Conservation (phyloP, 2,888 invertebrate genomes). For the Drosophila recens region DNA sequence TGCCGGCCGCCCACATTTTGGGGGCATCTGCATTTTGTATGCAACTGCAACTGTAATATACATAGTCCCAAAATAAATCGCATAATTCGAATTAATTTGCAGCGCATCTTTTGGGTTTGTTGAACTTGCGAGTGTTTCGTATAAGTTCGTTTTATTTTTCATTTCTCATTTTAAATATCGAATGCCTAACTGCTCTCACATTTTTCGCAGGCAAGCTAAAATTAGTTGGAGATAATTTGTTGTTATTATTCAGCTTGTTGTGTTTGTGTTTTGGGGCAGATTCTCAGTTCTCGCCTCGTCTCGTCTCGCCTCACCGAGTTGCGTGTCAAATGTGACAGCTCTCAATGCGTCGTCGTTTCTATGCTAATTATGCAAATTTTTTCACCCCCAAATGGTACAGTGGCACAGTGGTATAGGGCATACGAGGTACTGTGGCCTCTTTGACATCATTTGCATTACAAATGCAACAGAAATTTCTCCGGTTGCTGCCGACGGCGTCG, state of each 20-base stretch:
- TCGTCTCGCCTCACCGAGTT: constrained; percentile 18
- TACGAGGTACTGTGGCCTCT: constrained; percentile 23
- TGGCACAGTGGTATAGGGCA: background rate
- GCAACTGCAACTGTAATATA: constrained; percentile 10
- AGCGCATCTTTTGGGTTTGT: constrained; percentile 63
- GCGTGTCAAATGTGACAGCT: constrained; percentile 73
- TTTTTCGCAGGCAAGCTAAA: constrained; percentile 56
- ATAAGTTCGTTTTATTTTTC: constrained; percentile 43
- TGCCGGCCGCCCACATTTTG: constrained; percentile 48
- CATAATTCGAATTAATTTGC: constrained; percentile 66
- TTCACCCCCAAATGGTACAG: background rate
- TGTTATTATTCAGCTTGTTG: constrained; percentile 32
- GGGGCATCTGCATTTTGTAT: background rate
- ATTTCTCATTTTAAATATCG: constrained; percentile 41
- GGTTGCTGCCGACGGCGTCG: constrained; percentile 19
- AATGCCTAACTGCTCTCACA: constrained; percentile 24
- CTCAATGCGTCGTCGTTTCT: constrained; percentile 61
- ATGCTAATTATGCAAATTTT: constrained; percentile 75
- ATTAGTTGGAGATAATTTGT: constrained; percentile 67
- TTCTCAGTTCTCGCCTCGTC: constrained; percentile 1
- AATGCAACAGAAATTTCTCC: constrained; percentile 46
- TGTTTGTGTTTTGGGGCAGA: constrained; percentile 35
- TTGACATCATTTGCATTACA: constrained; percentile 66
- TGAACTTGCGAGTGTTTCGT: constrained; percentile 58
- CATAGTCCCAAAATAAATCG: constrained; percentile 63